A percentile compares a stretch with the other conserved stretches of the same genome.
phyloP scores from a whole-genome alignment of 2,888 invertebrate species.

The Petrophora chlorosata region DNA sequence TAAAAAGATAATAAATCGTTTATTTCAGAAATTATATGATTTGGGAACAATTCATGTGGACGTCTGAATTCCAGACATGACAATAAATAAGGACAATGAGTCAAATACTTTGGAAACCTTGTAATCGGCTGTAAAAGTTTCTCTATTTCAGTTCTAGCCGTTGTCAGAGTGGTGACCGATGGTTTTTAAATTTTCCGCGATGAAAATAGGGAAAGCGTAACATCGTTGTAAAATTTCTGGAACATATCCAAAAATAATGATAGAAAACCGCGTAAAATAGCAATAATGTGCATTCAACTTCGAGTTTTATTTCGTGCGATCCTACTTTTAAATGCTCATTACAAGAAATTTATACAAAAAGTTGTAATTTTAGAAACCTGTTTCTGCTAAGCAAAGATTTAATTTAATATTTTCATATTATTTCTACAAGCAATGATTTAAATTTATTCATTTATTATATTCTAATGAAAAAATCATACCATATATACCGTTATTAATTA shows the following conservation, averaged over 20 bases:
- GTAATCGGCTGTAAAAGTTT: slow-evolving; percentile 80
- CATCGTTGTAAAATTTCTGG: slow-evolving; percentile 77
- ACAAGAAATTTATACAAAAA: slow-evolving; percentile 16
- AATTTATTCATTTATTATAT: too few species aligned
- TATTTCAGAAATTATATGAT: too few species aligned
- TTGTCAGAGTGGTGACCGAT: slow-evolving; percentile 81
- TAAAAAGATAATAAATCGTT: too few species aligned
- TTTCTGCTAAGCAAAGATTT: too few species aligned
- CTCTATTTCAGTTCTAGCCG: slow-evolving; percentile 77
- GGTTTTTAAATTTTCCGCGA: slow-evolving; percentile 81
- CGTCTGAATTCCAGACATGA: slow-evolving; percentile 5
- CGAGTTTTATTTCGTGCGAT: slow-evolving; percentile 30
- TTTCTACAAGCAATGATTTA: too few species aligned
- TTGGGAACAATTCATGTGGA: background rate
- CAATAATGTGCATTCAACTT: slow-evolving; percentile 58
- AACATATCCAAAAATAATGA: slow-evolving; percentile 74
- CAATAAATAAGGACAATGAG: slow-evolving; percentile 34
- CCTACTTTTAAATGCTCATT: slow-evolving; percentile 30
- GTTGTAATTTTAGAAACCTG: too few species aligned
- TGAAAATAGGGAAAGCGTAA: slow-evolving; percentile 83
- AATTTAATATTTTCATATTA: too few species aligned
- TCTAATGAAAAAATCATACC: too few species aligned
- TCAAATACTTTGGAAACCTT: slow-evolving; percentile 51
- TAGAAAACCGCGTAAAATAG: slow-evolving; percentile 69
- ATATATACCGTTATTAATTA: too few species aligned